phyloP scores from a whole-genome alignment of 2,797 vertebrate genomes.

The Halcyon chelicuti region DNA sequence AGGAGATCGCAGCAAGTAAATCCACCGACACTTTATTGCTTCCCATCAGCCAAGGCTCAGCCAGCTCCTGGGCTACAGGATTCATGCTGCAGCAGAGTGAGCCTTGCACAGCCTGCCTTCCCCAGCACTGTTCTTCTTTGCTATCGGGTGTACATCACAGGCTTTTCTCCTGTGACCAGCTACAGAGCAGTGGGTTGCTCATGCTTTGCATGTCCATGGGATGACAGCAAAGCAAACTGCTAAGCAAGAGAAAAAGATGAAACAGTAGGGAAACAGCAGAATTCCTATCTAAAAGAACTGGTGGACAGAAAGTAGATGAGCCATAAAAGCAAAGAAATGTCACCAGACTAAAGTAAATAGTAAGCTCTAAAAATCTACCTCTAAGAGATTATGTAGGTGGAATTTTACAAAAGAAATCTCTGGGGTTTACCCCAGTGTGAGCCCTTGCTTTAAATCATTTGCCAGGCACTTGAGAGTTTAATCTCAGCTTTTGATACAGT shows the following conservation, averaged over 20 bases:
- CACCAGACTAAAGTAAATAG: slow-evolving; percentile 46
- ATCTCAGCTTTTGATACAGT: slow-evolving; percentile 53
- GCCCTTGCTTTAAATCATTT: slow-evolving; percentile 44
- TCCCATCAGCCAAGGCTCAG: not conserved
- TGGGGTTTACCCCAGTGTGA: slow-evolving; percentile 27
- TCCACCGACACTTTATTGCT: not conserved
- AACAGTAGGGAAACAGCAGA: not conserved
- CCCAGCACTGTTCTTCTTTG: not conserved
- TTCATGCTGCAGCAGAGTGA: not conserved
- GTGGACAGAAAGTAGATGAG: slow-evolving; percentile 46
- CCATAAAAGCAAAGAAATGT: slow-evolving; percentile 35
- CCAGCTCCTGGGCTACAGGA: not conserved
- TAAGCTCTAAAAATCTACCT: slow-evolving; percentile 41
- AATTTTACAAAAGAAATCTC: slow-evolving; percentile 44
- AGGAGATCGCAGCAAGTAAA: not conserved
- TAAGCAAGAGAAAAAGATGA: not conserved
- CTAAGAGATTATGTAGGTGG: slow-evolving; percentile 47
- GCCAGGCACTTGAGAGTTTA: slow-evolving; percentile 53
- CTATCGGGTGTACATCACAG: not conserved
- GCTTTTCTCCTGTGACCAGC: not conserved
- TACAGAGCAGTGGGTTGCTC: not conserved
- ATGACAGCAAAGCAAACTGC: not conserved
- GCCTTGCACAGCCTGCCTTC: not conserved
- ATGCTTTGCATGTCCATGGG: not conserved
- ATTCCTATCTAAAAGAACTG: not conserved